phyloP scores from a whole-genome alignment of 2,888 invertebrate genomes.

The Seladonia tumulorum region DNA sequence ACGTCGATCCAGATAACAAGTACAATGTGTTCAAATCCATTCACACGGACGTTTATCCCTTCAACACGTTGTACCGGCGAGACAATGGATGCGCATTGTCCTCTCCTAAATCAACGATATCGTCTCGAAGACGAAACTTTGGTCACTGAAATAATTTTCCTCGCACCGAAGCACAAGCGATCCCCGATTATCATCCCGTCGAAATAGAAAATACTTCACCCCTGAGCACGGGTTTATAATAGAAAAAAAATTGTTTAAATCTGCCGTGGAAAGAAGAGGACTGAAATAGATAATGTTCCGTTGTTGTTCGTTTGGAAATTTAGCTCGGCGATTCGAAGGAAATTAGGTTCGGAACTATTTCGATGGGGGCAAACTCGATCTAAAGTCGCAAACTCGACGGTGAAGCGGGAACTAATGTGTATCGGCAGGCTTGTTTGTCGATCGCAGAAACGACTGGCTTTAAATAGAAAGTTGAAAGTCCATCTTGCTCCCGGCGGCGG shows the following conservation, averaged over 20 bases:
- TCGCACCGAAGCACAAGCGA: not conserved
- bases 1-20: not conserved
- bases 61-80: not conserved
- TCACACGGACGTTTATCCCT: not conserved
- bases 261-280: not conserved
- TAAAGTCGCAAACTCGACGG: slow-evolving; percentile 1
- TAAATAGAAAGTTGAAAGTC: not conserved
- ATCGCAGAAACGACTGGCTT: not conserved
- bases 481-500: not conserved
- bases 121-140: not conserved
- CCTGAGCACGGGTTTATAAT: not conserved
- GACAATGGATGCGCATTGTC: not conserved
- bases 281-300: not conserved
- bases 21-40: slow-evolving; percentile 9
- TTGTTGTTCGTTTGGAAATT: not conserved
- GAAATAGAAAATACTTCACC: not conserved
- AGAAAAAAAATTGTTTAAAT: not conserved
- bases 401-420: not conserved
- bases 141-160: not conserved
- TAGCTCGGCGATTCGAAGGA: not conserved
- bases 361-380: not conserved
- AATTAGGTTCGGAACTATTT: not conserved
- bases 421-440: not conserved
- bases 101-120: not conserved
- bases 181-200: not conserved